These are phyloP conservation scores for Procapra przewalskii DNA, from an alignment of 2,113 vertebrate genomes.

Conservation along the genomic window DNA sequence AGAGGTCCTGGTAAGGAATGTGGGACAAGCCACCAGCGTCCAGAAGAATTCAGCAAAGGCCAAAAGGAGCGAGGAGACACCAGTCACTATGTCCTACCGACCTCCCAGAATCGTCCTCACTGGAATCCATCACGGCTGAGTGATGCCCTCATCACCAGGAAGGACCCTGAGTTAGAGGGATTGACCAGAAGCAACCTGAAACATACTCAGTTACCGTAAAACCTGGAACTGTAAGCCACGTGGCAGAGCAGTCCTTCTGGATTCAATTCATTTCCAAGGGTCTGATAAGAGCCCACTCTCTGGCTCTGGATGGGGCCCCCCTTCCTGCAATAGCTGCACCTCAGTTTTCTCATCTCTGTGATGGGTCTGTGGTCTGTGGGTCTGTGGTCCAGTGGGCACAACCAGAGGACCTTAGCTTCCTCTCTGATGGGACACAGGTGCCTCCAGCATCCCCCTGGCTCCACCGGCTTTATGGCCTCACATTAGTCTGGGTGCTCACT, in stretches of 20 bases:
- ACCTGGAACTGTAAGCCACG: neutral
- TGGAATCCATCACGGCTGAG: neutral
- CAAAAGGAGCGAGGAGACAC: neutral
- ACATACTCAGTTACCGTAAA: neutral
- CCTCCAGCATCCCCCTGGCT: rapidly evolving
- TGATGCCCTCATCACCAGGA: neutral
- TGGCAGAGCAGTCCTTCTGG: neutral
- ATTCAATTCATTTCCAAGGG: neutral
- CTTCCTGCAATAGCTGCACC: neutral
- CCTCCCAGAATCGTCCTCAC: neutral
- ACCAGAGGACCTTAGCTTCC: neutral
- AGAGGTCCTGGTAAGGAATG: neutral
- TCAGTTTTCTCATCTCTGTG: neutral
- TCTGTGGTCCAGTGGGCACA: neutral
- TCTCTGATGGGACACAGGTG: rapidly evolving
- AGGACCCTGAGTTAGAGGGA: neutral
- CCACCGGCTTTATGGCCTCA: neutral
- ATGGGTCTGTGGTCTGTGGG: neutral
- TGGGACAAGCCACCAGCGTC: neutral
- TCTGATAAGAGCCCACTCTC: neutral
- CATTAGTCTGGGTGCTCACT: neutral
- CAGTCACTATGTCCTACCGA: neutral
- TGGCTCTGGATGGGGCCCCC: neutral
- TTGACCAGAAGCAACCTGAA: neutral
- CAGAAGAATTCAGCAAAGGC: neutral